A percentile compares a stretch with the other conserved stretches of the same genome.
phyloP scores from a whole-genome alignment of 2,113 vertebrate genomes.

The Desmodus rotundus region DNA sequence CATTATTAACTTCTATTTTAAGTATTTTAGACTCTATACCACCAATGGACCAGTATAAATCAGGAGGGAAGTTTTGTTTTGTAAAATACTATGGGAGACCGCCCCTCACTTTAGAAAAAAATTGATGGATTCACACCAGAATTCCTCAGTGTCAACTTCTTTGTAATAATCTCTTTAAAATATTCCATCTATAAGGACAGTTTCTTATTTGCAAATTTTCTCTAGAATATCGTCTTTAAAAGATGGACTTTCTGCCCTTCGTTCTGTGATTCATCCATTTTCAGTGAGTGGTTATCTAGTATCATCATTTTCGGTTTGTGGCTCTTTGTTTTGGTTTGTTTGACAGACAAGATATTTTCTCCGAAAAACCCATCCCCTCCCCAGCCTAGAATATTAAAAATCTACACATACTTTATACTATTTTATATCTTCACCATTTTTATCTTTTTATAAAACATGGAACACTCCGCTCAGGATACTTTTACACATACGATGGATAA shows the following conservation, averaged over 20 bases:
- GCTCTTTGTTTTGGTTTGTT: not conserved
- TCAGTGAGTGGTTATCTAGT: not conserved
- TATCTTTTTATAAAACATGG: not conserved
- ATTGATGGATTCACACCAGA: not conserved
- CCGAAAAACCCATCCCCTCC: not conserved
- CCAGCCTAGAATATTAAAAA: not conserved
- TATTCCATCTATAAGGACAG: not conserved
- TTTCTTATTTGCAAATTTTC: not conserved
- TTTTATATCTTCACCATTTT: not conserved
- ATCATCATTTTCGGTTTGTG: not conserved
- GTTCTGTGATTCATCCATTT: not conserved
- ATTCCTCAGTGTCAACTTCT: not conserved
- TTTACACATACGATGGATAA: conserved; percentile 20
- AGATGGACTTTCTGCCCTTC: not conserved
- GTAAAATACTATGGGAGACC: not conserved
- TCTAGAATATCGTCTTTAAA: not conserved
- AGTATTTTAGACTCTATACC: not conserved
- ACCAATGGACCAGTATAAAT: not conserved
- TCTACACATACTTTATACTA: not conserved
- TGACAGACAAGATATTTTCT: not conserved
- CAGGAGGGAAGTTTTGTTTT: not conserved
- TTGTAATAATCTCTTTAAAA: not conserved
- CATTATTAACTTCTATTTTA: not conserved
- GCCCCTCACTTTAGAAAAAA: not conserved
- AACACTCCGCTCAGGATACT: conserved; percentile 27